These are phyloP conservation scores for Barbus barbus DNA, from an alignment of 2,113 vertebrate genomes.

Conservation along the genomic window DNA sequence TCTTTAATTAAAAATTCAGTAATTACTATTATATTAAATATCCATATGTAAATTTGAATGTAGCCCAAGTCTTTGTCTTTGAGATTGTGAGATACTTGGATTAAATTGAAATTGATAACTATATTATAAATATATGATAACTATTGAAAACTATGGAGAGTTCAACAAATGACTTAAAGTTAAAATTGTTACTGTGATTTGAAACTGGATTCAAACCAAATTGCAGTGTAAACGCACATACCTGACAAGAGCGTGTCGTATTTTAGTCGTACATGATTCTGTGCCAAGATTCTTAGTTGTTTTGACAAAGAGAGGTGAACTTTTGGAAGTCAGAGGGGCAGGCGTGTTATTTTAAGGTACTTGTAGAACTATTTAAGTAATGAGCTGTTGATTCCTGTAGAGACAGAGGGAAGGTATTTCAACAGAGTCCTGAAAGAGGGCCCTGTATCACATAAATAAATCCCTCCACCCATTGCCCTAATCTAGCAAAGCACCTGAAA, in stretches of 20 bases:
- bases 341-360: not conserved
- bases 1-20: not conserved
- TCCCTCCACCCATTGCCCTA: constrained; percentile 48
- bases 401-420: constrained; percentile 46
- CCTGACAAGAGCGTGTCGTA: not conserved
- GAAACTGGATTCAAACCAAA: constrained; percentile 4
- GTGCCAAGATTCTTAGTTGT: not conserved
- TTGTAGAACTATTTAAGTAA: constrained; percentile 29
- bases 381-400: constrained; percentile 50
- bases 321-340: not conserved
- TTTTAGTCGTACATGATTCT: not conserved
- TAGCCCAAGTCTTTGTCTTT: not conserved
- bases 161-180: not conserved
- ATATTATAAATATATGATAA: too few relatives aligned
- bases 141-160: not conserved
- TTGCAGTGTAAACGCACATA: not conserved
- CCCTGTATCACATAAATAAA: constrained; percentile 60
- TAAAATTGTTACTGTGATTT: not conserved
- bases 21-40: not conserved
- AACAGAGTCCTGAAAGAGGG: constrained; percentile 53
- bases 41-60: not conserved
- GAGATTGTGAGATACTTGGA: not conserved
- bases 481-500: constrained; percentile 55
- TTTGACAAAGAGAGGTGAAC: constrained; percentile 28
- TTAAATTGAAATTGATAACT: not conserved